Evolutionary conservation across 92 coral and sea anemone genomes (phyloP), one percentile per base, ranked within the genome.

Genomic region (Phenganax subtilis): DNA sequence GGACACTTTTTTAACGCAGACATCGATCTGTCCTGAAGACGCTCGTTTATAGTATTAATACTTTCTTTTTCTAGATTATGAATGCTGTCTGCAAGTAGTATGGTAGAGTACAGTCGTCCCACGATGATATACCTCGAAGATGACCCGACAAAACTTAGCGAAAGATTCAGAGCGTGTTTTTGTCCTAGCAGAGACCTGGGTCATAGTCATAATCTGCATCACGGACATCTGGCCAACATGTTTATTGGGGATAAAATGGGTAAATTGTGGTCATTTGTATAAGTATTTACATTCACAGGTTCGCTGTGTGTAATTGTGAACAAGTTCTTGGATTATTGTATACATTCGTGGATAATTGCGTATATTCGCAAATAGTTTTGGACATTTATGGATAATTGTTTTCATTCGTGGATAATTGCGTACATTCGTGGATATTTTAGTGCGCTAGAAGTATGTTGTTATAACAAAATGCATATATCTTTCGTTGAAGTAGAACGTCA

Each of bases 41-140:
- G 47, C 5, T 37, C 5, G n/a, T 59, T 10, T 59, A 59, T 59
- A 59, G 7, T 10, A 14, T 14, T 4, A 59, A 59, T 59, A 59
- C 12, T 60, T 58, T 57, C 28, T 29, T 14, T 30, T 65, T 65
- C 1, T 8, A 79, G 83, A 37, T 79, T 79, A 31, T 64, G 83
- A 64, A 17, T n/a, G 55, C 16, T 79, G 56, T 68, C 30, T 62
- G 30, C 7, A 9, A 27, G 12, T 65, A 79, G 51, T 53, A 79
- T 79, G 83, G 83, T 79, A n/a, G 83, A 79, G 30, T 79, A 79
- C 57, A 63, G 69, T 12, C 69, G 72, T 28, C 72, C 72, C 0
- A 64, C 83, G 52, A 79, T 79, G 83, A 79, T 79, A 2, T 79
- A 79, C 74, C 73, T 79, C 57, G 83, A 79, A 8, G 83, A 79